Base-by-base conservation (phyloP, 2,888 invertebrate species). In the Coleophora flavipennella region DNA sequence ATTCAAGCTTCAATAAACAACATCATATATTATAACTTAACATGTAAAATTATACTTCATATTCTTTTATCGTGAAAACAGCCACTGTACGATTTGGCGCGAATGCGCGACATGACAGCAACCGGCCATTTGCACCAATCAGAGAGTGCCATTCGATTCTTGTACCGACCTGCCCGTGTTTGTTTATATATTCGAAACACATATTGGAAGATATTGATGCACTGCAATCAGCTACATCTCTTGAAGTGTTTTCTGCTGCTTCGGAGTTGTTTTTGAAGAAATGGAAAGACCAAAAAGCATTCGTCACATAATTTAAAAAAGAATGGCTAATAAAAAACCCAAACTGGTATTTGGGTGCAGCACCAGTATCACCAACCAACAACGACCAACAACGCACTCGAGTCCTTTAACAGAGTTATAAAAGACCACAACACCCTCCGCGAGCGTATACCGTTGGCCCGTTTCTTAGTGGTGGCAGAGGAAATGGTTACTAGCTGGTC, bases 311-410 rank as follows among this genome's bases (percentile, higher is more conserved):
- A 43, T n/a, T n/a, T n/a, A n/a, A n/a, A n/a, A n/a, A n/a, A n/a
- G n/a, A n/a, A n/a, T n/a, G n/a, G n/a, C n/a, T n/a, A n/a, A n/a
- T n/a, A n/a, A n/a, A n/a, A n/a, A n/a, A n/a, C n/a, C n/a, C n/a
- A n/a, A n/a, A n/a, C 34, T 50, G 46, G 46, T 50, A 44, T 42
- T 46, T 50, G 35, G 48, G 46, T 4, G 44, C 46, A 31, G 25
- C 31, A 10, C 13, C 33, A 27, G 40, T 31, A 13, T 43, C 44
- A 26, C 45, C 46, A 29, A 37, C 44, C 11, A 48, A n/a, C n/a
- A n/a, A n/a, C n/a, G n/a, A n/a, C 48, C 25, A 48, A 48, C 33
- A 44, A 48, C 37, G 45, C 44, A 20, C 35, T 48, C 26, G 41
- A 45, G 39, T 37, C 40, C 11, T 27, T 26, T 28, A 44, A 41